Conservation (phyloP, 2,797 vertebrate species). For the Melopsittacus undulatus region DNA sequence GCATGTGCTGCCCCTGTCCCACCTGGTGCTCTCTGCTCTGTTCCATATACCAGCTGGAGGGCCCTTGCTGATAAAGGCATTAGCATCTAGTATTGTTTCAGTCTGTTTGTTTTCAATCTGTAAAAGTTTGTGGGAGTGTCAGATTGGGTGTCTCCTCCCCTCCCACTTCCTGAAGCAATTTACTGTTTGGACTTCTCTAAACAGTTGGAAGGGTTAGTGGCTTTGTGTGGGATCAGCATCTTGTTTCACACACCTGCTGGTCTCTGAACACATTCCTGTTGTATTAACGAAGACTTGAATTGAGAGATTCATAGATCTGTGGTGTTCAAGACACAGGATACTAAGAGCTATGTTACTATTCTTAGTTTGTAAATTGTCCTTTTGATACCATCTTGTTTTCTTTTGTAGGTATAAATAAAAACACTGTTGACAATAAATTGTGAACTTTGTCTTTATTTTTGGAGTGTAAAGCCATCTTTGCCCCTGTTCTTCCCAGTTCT, state of each 20-base stretch:
- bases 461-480: background rate
- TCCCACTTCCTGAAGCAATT: conserved; percentile 57
- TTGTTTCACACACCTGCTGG: conserved; percentile 68
- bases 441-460: conserved; percentile 64
- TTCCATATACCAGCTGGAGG: conserved; percentile 27
- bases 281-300: conserved; percentile 73
- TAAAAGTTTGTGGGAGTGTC: conserved; percentile 42
- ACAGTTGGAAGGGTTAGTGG: conserved; percentile 69
- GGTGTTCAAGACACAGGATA: conserved; percentile 78
- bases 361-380: conserved; percentile 83
- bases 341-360: conserved; percentile 80
- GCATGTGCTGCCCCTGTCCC: conserved; percentile 38
- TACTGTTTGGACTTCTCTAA: conserved; percentile 68
- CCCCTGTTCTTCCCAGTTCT: conserved; percentile 2
- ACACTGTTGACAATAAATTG: conserved; percentile 80
- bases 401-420: conserved; percentile 86
- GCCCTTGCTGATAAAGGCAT: conserved; percentile 34
- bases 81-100: background rate
- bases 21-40: conserved; percentile 43
- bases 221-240: conserved; percentile 75
- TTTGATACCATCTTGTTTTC: conserved; percentile 86
- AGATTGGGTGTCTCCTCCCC: conserved; percentile 45
- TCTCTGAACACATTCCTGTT: conserved; percentile 82
- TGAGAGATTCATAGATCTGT: conserved; percentile 75
- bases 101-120: conserved; percentile 19